phyloP scores from a whole-genome alignment of 2,888 invertebrate genomes.

The Drosophila infuscata region DNA sequence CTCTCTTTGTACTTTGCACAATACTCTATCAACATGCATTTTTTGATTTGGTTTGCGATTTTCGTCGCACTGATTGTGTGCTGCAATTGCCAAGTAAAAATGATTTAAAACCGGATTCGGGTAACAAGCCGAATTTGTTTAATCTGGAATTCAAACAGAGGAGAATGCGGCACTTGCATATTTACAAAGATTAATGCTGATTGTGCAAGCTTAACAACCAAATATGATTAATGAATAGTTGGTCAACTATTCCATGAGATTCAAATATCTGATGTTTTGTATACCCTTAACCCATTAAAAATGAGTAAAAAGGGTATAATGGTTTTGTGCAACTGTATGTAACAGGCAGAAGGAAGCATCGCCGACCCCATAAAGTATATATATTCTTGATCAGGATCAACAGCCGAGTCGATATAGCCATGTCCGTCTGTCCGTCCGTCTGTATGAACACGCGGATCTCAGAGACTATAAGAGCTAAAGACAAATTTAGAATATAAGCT shows the following conservation, averaged over 20 bases:
- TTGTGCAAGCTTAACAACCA: neutral
- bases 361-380: too few species aligned
- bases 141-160: conserved; percentile 12
- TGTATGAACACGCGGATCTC: too few species aligned
- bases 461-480: too few species aligned
- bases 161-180: neutral
- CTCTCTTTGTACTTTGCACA: conserved; percentile 23
- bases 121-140: conserved; percentile 20
- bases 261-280: neutral
- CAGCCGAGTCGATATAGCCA: too few species aligned
- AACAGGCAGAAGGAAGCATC: too few species aligned
- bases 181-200: neutral
- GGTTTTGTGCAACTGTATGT: too few species aligned
- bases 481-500: too few species aligned
- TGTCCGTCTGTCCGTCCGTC: too few species aligned
- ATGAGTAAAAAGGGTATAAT: too few species aligned
- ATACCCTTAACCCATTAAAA: too few species aligned
- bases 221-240: neutral
- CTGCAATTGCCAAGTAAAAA: conserved; percentile 8
- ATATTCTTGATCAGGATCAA: too few species aligned
- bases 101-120: conserved; percentile 23
- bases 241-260: neutral
- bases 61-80: conserved; percentile 32
- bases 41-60: conserved; percentile 19
- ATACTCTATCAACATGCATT: conserved; percentile 20